phyloP scores from a whole-genome alignment of 2,888 invertebrate species.

The Rhodophaea formosa region DNA sequence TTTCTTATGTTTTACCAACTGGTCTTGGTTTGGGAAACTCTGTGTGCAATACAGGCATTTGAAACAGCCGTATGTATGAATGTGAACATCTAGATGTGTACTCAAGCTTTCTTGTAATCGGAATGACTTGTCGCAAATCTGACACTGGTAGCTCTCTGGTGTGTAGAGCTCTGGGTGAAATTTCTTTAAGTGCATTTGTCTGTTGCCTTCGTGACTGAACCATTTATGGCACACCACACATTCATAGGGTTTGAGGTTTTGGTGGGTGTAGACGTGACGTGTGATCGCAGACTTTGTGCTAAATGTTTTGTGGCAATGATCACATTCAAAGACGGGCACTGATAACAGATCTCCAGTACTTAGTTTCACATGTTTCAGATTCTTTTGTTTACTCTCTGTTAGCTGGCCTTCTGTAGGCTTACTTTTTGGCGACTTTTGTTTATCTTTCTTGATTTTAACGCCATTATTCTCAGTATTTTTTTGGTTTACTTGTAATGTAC shows the following conservation, averaged over 20 bases:
- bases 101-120: constrained; percentile 87
- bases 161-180: constrained; percentile 66
- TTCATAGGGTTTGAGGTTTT: constrained; percentile 82
- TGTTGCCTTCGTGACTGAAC: constrained; percentile 84
- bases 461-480: constrained; percentile 22
- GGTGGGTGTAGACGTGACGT: constrained; percentile 85
- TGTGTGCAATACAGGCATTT: constrained; percentile 85
- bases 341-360: constrained; percentile 45
- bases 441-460: constrained; percentile 26
- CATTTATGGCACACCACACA: constrained; percentile 83
- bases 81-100: constrained; percentile 87
- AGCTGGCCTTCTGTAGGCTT: constrained; percentile 16
- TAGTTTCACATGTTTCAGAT: constrained; percentile 37
- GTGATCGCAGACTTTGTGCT: constrained; percentile 83
- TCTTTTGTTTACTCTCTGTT: constrained; percentile 7
- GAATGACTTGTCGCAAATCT: constrained; percentile 88
- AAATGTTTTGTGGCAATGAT: constrained; percentile 84
- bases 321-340: constrained; percentile 68
- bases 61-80: constrained; percentile 66
- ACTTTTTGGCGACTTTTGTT: constrained; percentile 22
- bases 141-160: constrained; percentile 81
- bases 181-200: constrained; percentile 83
- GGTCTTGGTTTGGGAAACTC: constrained; percentile 49
- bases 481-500: constrained; percentile 21
- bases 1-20: constrained; percentile 84